These are phyloP conservation scores for Malacoraja senta DNA, from an alignment of 2,797 vertebrate genomes.

Conservation along the genomic window DNA sequence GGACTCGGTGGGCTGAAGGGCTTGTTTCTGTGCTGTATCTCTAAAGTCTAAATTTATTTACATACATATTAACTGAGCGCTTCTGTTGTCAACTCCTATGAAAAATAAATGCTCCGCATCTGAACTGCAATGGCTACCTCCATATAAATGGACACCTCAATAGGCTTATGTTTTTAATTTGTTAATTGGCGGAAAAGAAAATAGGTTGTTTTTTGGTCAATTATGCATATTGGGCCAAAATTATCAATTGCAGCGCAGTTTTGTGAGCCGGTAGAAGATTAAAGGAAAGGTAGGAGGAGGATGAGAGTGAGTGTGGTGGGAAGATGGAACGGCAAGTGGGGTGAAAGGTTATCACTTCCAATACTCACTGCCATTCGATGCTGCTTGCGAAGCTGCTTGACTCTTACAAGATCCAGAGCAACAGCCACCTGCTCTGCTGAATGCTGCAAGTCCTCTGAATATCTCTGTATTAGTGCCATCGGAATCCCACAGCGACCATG, in stretches of 20 bases:
- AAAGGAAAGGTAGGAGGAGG: no score
- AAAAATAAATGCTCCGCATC: neutral
- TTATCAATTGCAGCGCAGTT: neutral
- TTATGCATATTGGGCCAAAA: neutral
- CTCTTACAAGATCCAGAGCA: conserved; percentile 82
- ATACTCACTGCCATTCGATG: conserved; percentile 94
- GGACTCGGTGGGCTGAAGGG: no score
- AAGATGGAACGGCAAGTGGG: no score
- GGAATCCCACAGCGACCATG: conserved; percentile 94
- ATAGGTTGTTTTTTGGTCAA: neutral
- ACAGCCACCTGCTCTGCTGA: conserved; percentile 75
- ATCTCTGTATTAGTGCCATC: conserved; percentile 81
- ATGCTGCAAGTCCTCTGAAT: conserved; percentile 81
- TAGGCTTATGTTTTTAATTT: neutral
- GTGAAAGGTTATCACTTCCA: neutral
- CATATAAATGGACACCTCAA: neutral
- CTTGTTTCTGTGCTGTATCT: no score
- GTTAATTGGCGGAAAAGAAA: neutral
- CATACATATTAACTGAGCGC: neutral
- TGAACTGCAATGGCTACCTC: neutral
- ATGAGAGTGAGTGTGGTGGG: neutral
- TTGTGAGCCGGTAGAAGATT: neutral
- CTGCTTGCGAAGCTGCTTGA: conserved; percentile 84
- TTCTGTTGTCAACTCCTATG: neutral
- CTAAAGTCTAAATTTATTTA: neutral